A percentile compares a stretch with the other conserved stretches of the same genome.
These are phyloP conservation scores for Matsumurasca onukii DNA, from an alignment of 1,140 invertebrate species.

Conservation along the genomic window DNA sequence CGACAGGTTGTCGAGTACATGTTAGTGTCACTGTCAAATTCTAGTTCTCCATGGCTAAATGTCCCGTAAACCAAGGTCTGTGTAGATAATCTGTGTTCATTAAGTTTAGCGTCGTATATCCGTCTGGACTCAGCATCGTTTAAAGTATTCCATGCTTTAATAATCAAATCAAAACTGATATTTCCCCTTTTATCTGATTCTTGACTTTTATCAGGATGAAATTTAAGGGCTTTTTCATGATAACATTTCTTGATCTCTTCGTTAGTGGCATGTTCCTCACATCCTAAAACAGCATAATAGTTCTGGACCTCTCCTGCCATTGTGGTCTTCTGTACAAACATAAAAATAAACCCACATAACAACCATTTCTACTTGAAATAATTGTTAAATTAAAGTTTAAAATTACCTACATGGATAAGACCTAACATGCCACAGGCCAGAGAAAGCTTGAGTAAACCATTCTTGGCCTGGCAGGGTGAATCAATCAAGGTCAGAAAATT, in stretches of 20 bases:
- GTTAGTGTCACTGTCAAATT: not conserved
- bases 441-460: too few relatives aligned
- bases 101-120: not conserved
- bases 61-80: conserved; percentile 1
- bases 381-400: too few relatives aligned
- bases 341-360: too few relatives aligned
- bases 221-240: conserved; percentile 8
- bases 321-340: too few relatives aligned
- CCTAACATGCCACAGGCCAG: too few relatives aligned
- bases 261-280: conserved; percentile 2
- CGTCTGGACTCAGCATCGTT: not conserved
- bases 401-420: too few relatives aligned
- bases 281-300: conserved; percentile 11
- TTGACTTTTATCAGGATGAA: conserved; percentile 2
- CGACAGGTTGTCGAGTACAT: not conserved
- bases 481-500: too few relatives aligned
- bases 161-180: not conserved
- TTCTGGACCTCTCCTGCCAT: not conserved
- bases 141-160: conserved; percentile 12
- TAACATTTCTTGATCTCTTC: conserved; percentile 23
- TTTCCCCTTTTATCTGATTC: not conserved
- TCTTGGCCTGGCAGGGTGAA: too few relatives aligned
- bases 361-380: too few relatives aligned
- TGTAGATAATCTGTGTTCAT: not conserved
- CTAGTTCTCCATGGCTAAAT: not conserved